Conservation (phyloP, 2,888 invertebrate genomes). For the Formica aserva region DNA sequence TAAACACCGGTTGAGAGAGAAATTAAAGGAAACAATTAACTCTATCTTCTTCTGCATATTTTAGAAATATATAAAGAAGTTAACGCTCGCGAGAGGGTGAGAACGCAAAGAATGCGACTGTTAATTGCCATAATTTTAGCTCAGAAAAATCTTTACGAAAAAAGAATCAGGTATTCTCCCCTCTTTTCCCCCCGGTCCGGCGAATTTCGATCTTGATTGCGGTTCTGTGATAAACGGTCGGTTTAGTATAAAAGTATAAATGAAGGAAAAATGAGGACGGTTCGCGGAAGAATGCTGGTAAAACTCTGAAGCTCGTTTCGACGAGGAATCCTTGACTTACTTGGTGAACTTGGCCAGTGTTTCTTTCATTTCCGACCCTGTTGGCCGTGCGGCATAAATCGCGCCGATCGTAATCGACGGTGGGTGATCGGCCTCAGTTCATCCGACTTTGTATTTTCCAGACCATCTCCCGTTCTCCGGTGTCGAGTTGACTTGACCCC, state of each 20-base stretch:
- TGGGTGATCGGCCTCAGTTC: neutral
- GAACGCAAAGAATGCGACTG: neutral
- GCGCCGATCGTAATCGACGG: slow-evolving; percentile 19
- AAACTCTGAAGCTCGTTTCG: slow-evolving; percentile 12
- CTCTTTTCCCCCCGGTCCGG: neutral
- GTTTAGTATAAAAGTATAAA: slow-evolving; percentile 28
- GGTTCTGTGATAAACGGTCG: slow-evolving; percentile 21
- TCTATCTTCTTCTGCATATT: neutral
- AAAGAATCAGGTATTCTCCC: neutral
- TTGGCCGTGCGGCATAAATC: neutral
- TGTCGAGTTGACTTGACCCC: neutral
- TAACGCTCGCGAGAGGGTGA: neutral
- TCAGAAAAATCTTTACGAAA: slow-evolving; percentile 6
- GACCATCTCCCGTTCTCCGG: neutral
- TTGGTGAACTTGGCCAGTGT: neutral
- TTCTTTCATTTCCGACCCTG: neutral
- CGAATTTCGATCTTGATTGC: slow-evolving; percentile 8
- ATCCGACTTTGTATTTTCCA: neutral
- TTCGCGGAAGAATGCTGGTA: slow-evolving; percentile 30
- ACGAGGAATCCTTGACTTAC: neutral
- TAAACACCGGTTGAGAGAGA: neutral
- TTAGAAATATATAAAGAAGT: neutral
- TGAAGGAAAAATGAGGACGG: slow-evolving; percentile 4
- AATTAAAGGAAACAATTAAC: neutral
- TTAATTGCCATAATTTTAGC: slow-evolving; percentile 8